phyloP scores from a whole-genome alignment of 2,113 vertebrate species.

The Daboia siamensis region DNA sequence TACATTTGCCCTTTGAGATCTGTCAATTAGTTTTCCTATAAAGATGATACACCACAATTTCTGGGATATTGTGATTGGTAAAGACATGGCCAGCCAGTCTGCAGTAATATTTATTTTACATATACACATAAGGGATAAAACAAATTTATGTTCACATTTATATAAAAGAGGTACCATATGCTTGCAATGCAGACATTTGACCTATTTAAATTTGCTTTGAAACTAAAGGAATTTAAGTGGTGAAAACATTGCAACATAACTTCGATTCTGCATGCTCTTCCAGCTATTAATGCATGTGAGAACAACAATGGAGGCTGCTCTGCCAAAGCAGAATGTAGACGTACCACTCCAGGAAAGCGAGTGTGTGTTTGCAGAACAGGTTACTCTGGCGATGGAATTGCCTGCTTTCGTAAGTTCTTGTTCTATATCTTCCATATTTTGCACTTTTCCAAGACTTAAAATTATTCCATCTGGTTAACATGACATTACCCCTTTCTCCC shows the following conservation, averaged over 20 bases:
- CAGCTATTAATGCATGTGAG: slow-evolving; percentile 80
- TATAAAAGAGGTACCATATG: not conserved
- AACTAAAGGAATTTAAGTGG: not conserved
- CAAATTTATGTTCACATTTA: not conserved
- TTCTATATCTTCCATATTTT: not conserved
- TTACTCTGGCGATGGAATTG: slow-evolving; percentile 80
- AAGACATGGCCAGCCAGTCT: not conserved
- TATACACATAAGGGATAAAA: not conserved
- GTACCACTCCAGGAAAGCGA: slow-evolving; percentile 78
- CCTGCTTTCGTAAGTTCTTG: slow-evolving; percentile 77
- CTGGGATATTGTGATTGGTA: not conserved
- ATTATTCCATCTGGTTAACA: not conserved
- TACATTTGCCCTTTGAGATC: not conserved
- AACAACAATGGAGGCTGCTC: slow-evolving; percentile 82
- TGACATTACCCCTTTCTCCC: not conserved
- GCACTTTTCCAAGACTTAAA: not conserved
- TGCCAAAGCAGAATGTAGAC: slow-evolving; percentile 77
- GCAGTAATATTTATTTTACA: not conserved
- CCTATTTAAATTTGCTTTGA: not conserved
- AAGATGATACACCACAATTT: not conserved
- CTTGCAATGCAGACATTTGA: not conserved
- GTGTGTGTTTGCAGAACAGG: slow-evolving; percentile 76
- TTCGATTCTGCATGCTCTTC: not conserved
- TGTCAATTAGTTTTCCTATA: not conserved
- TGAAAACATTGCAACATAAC: not conserved